Evolutionary conservation across 64 coral and sea anemone genomes (phyloP).

Genomic region (Actinia equina): DNA sequence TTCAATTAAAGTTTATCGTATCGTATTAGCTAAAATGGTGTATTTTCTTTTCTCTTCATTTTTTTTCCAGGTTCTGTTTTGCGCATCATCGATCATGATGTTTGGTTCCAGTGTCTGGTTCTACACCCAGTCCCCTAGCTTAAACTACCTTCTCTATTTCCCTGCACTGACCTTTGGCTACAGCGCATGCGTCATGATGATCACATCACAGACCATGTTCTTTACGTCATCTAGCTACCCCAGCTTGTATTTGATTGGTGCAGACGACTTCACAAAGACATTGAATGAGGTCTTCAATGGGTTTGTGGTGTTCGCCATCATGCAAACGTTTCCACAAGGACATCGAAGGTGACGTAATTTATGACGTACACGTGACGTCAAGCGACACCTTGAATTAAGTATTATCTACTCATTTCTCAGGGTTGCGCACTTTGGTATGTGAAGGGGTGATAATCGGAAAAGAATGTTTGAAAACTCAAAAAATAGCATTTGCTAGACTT

Average conservation of each 20-base stretch:
- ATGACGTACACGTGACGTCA: background rate
- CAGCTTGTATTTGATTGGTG: background rate
- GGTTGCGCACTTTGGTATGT: too few relatives aligned
- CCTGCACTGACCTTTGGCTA: constrained; percentile 11
- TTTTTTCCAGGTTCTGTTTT: background rate
- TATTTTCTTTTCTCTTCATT: background rate
- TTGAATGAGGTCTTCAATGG: background rate
- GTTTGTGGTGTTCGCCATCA: constrained; percentile 19
- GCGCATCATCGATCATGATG: background rate
- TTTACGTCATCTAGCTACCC: background rate
- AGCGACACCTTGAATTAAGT: too few relatives aligned
- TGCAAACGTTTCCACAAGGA: constrained; percentile 14
- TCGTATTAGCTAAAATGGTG: background rate
- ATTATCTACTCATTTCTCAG: too few relatives aligned
- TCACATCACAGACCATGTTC: constrained; percentile 27
- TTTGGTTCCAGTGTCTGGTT: constrained; percentile 4
- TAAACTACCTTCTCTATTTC: constrained; percentile 12
- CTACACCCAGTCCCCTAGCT: background rate
- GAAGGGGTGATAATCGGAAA: too few relatives aligned
- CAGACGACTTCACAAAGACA: constrained; percentile 21
- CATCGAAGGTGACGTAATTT: background rate
- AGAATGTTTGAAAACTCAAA: too few relatives aligned
- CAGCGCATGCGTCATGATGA: constrained; percentile 1
- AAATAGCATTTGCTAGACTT: too few relatives aligned
- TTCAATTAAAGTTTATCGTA: too few relatives aligned